Evolutionary conservation across 2,113 vertebrate species (phyloP).

Genomic region (Hymenochirus boettgeri): DNA sequence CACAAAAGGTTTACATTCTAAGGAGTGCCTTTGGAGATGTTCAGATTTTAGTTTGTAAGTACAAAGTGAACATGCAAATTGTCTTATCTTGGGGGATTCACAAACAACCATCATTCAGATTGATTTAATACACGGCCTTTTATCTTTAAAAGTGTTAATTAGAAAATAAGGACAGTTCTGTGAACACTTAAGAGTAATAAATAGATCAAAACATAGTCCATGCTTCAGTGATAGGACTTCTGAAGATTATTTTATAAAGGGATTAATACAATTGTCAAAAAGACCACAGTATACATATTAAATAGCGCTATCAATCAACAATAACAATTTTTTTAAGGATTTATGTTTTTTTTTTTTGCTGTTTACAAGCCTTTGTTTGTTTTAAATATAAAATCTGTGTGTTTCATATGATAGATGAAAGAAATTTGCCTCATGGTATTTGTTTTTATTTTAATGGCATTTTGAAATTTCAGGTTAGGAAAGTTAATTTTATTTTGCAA

Average conservation of each 20-base stretch:
- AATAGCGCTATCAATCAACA: slow-evolving; percentile 71
- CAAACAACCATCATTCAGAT: slow-evolving; percentile 98
- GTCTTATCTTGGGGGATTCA: slow-evolving; percentile 98
- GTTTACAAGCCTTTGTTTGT: slow-evolving; percentile 52
- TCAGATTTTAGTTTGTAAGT: slow-evolving; percentile 96
- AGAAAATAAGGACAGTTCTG: slow-evolving; percentile 88
- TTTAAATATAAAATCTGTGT: slow-evolving; percentile 11
- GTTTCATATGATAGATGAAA: slow-evolving; percentile 31
- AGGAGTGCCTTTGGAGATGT: slow-evolving; percentile 85
- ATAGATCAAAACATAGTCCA: slow-evolving; percentile 79
- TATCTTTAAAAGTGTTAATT: slow-evolving; percentile 99
- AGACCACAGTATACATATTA: slow-evolving; percentile 77
- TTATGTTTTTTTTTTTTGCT: slow-evolving; percentile 63
- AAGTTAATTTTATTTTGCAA: neutral
- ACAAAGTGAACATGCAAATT: slow-evolving; percentile 98
- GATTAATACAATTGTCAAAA: slow-evolving; percentile 80
- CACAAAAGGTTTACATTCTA: slow-evolving; percentile 90
- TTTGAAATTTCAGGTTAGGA: slow-evolving; percentile 27
- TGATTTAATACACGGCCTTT: slow-evolving; percentile 98
- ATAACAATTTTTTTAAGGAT: slow-evolving; percentile 67
- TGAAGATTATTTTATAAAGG: slow-evolving; percentile 75
- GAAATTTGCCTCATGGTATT: slow-evolving; percentile 17
- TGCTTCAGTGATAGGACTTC: slow-evolving; percentile 76
- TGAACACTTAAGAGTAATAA: slow-evolving; percentile 83
- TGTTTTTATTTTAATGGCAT: slow-evolving; percentile 20